Evolutionary conservation across 2,113 vertebrate species (phyloP), one percentile per base, ranked within the genome.

Genomic region (Silurus meridionalis): DNA sequence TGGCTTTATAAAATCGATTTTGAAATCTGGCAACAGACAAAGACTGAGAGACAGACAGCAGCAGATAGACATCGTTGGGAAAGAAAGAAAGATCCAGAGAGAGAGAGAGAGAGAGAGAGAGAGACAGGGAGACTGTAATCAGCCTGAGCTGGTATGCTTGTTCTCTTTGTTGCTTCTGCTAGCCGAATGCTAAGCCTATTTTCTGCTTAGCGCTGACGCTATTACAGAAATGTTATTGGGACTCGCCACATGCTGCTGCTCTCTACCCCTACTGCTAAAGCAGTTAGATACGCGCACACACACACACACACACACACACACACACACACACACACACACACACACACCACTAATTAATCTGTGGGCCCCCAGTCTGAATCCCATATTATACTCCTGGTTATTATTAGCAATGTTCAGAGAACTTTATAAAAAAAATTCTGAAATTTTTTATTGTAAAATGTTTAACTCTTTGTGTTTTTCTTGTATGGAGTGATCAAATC

Each of bases 161-260:
- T 95, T 95, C 93, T 94, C 93, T 95, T 96, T 96, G 93, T 97
- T 95, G 95, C 92, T 90, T 91, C 93, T 92, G 94, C 94, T 93
- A 95, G 95, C 94, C 95, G 91, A 93, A 94, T 93, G 92, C 93
- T 97, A 98, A 97, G 96, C 96, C 96, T 96, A 97, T 98, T 97
- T 97, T 98, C 96, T 97, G 95, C 96, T 97, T 96, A 96, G 91
- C 92, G 93, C 94, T 93, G 87, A 93, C 90, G 92, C 94, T 93
- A 95, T 96, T 94, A 94, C 90, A 80, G 95, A 96, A 95, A 91
- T 95, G 92, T 94, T 93, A 94, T 91, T 95, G 89, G 95, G 91
- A 91, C 90, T 95, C 95, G 93, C 75, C 93, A 89, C 95, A 92
- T 92, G 93, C 96, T 93, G 94, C 94, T 94, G 93, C 91, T 91